phyloP scores from a whole-genome alignment of 2,888 invertebrate genomes.

The Heliconius ethilla region DNA sequence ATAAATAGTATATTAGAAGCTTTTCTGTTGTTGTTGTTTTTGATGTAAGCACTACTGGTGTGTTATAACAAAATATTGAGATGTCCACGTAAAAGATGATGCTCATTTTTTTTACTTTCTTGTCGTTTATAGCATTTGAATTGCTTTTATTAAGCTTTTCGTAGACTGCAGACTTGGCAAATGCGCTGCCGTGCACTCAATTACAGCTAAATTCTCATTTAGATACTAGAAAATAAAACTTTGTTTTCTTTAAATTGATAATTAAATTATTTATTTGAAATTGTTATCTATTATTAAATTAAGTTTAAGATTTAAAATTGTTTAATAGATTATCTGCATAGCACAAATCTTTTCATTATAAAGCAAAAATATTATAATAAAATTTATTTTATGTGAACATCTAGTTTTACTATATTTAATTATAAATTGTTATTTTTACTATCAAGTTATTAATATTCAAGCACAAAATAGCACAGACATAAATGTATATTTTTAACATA shows the following conservation, averaged over 20 bases:
- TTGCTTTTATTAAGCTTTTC: constrained; percentile 5
- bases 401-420: background rate
- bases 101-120: background rate
- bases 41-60: background rate
- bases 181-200: constrained; percentile 13
- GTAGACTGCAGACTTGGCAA: constrained; percentile 6
- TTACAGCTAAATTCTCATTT: background rate
- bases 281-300: background rate
- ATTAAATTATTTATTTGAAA: background rate
- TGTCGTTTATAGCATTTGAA: background rate
- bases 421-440: background rate
- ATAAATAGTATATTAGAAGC: background rate
- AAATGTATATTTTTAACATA: background rate
- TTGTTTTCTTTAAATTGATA: background rate
- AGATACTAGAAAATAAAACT: background rate
- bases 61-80: background rate
- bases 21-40: background rate
- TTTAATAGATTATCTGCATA: background rate
- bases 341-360: background rate
- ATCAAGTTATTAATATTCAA: background rate
- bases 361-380: background rate
- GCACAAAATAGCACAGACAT: background rate
- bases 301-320: background rate
- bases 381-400: background rate
- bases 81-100: background rate